Conservation (phyloP, 2,888 invertebrate genomes). For the Drosophila rellima region DNA sequence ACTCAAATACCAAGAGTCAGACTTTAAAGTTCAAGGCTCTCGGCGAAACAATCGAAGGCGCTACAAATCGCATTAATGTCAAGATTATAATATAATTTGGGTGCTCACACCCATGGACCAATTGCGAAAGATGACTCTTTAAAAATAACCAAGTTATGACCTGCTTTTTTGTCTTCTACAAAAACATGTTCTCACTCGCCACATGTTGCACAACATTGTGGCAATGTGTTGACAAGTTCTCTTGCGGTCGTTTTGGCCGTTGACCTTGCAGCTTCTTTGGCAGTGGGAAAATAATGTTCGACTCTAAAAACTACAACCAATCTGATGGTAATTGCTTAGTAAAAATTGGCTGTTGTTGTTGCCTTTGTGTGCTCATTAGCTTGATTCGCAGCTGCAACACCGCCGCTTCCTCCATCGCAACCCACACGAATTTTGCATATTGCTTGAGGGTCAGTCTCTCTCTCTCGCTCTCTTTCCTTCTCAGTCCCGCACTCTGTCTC, state of each 20-base stretch:
- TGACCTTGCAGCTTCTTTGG: conserved; percentile 70
- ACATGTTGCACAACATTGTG: conserved; percentile 61
- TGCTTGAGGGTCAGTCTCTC: conserved; percentile 6
- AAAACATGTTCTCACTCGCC: conserved; percentile 22
- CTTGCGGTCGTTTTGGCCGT: conserved; percentile 45
- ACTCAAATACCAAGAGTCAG: conserved; percentile 31
- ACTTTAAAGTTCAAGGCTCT: conserved; percentile 53
- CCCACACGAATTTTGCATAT: conserved; percentile 32
- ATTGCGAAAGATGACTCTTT: no score
- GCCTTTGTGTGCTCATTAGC: conserved; percentile 46
- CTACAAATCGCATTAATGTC: conserved; percentile 70
- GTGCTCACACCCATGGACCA: conserved; percentile 43
- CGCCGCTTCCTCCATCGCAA: conserved; percentile 53
- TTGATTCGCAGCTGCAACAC: conserved; percentile 55
- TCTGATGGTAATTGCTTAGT: conserved; percentile 62
- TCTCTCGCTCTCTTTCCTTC: not conserved
- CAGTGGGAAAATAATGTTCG: conserved; percentile 60
- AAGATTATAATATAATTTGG: conserved; percentile 68
- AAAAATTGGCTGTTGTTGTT: conserved; percentile 32
- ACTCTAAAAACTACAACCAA: conserved; percentile 34
- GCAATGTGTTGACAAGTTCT: conserved; percentile 56
- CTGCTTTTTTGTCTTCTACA: conserved; percentile 24
- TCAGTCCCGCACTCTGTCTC: not conserved
- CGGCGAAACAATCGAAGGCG: conserved; percentile 20
- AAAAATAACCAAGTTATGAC: conserved; percentile 40